Evolutionary conservation across 2,888 invertebrate genomes (phyloP), one percentile per base, ranked within the genome.

Genomic region (Amphiduros pacificus): DNA sequence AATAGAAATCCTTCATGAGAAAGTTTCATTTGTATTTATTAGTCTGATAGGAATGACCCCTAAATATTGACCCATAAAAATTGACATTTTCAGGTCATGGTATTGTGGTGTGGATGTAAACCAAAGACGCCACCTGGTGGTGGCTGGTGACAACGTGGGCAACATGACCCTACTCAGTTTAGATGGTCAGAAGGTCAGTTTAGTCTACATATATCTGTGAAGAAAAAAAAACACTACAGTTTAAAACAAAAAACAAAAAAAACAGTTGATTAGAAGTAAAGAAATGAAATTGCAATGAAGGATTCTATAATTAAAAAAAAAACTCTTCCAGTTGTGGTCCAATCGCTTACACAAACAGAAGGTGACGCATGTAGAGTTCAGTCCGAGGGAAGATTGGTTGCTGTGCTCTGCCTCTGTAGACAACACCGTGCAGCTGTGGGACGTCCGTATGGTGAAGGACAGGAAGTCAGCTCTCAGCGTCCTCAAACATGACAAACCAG

Each of bases 401-500:
- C 54, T 77, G 44, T 74, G 74, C 65, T 74, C 76, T 14, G 71
- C 77, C 2, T 77, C 77, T 2, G 65, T 68, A 1, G 77, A 77
- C 62, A 65, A 70, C 17, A 76, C 74, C 6, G 77, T 77, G 6
- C 71, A 74, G 56, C 61, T 79, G 27, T 79, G 79, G 78, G 78
- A 79, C 62, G 54, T 77, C 4, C 63, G 78, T 14, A 73, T 71
- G 66, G 59, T 79, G 48, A 66, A 67, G 24, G 71, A 73, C 50
- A 63, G 67, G n/a, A 69, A 68, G 24, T 71, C 72, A 57, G 58
- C 67, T 3, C 62, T 77, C 9, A 51, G 61, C 17, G 52, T 58
- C 5, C 66, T 77, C n/a, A 60, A 66, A 26, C 77, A 77, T 67
- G 70, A 73, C 24, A 74, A 70, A 55, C 70, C 73, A 9, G 65